A percentile compares a stretch with the other conserved stretches of the same genome.
phyloP scores from a whole-genome alignment of 2,113 vertebrate species.

The Trachemys scripta region DNA sequence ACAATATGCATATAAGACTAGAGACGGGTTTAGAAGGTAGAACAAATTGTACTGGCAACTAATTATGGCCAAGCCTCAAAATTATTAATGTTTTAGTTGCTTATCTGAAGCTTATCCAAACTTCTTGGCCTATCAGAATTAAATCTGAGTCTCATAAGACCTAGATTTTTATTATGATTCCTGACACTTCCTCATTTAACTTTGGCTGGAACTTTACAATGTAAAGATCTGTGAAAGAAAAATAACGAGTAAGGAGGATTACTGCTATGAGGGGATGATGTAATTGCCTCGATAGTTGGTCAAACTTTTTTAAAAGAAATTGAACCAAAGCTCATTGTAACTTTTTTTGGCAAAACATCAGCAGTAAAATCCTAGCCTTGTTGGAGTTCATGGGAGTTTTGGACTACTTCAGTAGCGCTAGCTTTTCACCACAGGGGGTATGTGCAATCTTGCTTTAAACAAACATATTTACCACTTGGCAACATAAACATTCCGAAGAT shows the following conservation, averaged over 20 bases:
- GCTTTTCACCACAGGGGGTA: neutral
- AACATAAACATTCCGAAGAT: neutral
- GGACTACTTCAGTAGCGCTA: neutral
- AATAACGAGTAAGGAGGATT: neutral
- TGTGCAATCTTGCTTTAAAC: no score
- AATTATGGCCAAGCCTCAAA: neutral
- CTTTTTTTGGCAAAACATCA: no score
- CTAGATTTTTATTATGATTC: neutral
- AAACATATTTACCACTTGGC: neutral
- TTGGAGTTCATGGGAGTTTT: neutral
- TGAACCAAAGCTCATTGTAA: no score
- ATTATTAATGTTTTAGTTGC: neutral
- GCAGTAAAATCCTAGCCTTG: neutral
- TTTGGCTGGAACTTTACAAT: neutral
- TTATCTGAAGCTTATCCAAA: neutral
- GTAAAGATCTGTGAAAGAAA: neutral
- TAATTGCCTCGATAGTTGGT: neutral
- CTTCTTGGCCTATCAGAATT: neutral
- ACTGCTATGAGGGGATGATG: neutral
- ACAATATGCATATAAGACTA: neutral
- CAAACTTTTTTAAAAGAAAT: no score
- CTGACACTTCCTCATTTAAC: neutral
- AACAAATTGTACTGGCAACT: neutral
- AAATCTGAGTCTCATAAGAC: neutral
- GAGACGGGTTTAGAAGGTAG: neutral